Evolutionary conservation across 1,140 invertebrate species (phyloP), one percentile per base, ranked within the genome.

Genomic region (Brachionus paranguensis): DNA sequence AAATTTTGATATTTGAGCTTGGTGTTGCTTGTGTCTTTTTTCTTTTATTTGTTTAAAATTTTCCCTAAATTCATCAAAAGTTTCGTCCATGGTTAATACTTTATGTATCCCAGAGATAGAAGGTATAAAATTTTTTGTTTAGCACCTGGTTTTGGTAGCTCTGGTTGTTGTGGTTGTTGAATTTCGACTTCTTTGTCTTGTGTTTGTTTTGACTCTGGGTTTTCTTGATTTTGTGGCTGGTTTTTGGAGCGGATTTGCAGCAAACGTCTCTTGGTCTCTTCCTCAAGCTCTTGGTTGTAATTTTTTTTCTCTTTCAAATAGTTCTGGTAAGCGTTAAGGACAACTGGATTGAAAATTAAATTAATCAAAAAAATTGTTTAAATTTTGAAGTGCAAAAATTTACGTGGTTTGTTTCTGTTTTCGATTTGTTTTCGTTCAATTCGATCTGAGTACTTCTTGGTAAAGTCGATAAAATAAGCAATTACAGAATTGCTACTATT

Each of bases 11-110:
- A 81, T 81, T 81, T 81, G 78, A 17, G 78, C 64, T 68, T 45
- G 53, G 33, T 81, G 33, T 43, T 41, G 7, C 11, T 27, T 4
- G 50, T 74, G 72, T 37, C 53, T 43, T 64, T 81, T 81, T 68
- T 81, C 78, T 81, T 81, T 81, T 20, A 81, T 24, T 45, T 45
- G 17, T 81, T 81, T 81, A 37, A 81, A 81, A 81, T 81, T 81
- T 81, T 81, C 78, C 43, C 43, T 81, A 81, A 81, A 81, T 81
- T 81, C 78, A n/a, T 81, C 78, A 47, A 81, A 45, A 29, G 50
- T 81, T 29, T 81, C 78, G 78, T 81, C 78, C 53, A 68, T 68
- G 27, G 17, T 20, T 72, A 72, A 72, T 72, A 72, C 17, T 72
- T 72, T 41, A 20, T 43, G 37, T 81, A 81, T 68, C 78, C 78